phyloP scores from a whole-genome alignment of 37 sponge, comb jelly and placozoan genomes.

The Aplysina aerophoba region DNA sequence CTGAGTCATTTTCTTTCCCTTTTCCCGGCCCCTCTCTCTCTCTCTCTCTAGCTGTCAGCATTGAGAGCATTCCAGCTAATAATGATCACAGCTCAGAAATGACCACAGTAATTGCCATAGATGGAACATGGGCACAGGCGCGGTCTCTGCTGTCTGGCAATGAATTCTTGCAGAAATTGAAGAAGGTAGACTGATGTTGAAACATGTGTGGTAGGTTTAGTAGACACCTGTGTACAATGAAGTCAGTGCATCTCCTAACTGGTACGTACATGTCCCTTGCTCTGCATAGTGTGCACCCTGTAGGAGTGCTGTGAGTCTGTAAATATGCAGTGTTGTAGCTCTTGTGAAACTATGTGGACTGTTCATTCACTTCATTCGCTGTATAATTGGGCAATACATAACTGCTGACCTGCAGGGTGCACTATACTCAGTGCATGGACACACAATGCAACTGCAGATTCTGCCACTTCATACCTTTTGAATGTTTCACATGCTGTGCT shows the following conservation, averaged over 20 bases:
- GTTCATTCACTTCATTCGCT: too few relatives aligned
- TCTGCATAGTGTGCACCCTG: too few relatives aligned
- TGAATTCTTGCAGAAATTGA: not conserved
- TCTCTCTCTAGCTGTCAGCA: not conserved
- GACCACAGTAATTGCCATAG: conserved; percentile 20
- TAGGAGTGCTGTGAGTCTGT: too few relatives aligned
- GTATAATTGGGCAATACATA: too few relatives aligned
- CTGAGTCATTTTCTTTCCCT: not conserved
- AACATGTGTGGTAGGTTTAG: too few relatives aligned
- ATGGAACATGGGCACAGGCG: conserved; percentile 47
- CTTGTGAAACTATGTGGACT: too few relatives aligned
- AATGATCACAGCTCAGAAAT: not conserved
- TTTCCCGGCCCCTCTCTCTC: not conserved
- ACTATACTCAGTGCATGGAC: too few relatives aligned
- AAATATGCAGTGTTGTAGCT: too few relatives aligned
- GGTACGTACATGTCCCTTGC: too few relatives aligned
- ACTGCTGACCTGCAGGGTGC: too few relatives aligned
- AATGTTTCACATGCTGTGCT: not conserved
- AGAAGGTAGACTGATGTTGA: not conserved
- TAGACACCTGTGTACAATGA: too few relatives aligned
- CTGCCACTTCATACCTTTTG: not conserved
- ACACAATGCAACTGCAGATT: not conserved
- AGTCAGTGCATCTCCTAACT: too few relatives aligned
- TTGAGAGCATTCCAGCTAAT: not conserved
- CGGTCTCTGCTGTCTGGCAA: not conserved